These are phyloP conservation scores for Aphelenchoides bicaudatus DNA, from an alignment of 2,888 invertebrate species.

Conservation along the genomic window DNA sequence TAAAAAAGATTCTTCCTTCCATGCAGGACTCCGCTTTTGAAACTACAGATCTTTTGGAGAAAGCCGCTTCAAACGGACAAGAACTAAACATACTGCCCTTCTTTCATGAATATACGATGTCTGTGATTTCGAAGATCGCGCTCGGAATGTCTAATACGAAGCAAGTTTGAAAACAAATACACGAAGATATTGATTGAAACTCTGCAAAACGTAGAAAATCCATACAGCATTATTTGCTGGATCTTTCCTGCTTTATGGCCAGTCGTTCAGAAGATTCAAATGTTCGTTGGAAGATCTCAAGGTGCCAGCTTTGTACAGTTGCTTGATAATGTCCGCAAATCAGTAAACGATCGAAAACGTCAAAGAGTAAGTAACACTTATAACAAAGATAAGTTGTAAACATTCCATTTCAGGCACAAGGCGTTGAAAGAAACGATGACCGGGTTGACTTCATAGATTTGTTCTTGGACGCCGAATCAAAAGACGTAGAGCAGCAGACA, in stretches of 20 bases:
- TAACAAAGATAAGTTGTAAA: too few species aligned
- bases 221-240: not conserved
- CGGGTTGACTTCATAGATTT: conserved; percentile 50
- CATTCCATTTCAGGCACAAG: too few species aligned
- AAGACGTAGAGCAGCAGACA: conserved; percentile 22
- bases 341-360: too few species aligned
- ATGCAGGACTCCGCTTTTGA: conserved; percentile 62
- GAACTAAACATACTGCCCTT: conserved; percentile 60
- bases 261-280: too few species aligned
- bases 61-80: conserved; percentile 50
- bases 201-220: not conserved
- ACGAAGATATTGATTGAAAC: conserved; percentile 8
- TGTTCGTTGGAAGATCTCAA: conserved; percentile 43
- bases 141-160: conserved; percentile 55
- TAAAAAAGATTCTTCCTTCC: conserved; percentile 63
- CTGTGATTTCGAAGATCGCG: conserved; percentile 65
- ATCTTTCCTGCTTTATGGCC: not conserved
- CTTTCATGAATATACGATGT: conserved; percentile 65
- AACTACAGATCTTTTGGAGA: conserved; percentile 61
- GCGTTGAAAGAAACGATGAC: conserved; percentile 25
- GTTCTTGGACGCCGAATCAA: conserved; percentile 41
- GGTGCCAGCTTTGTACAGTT: too few species aligned
- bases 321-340: too few species aligned
- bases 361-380: too few species aligned
- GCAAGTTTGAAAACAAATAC: conserved; percentile 26